Conservation (phyloP, 2,797 vertebrate genomes). For the Spea hammondii region DNA sequence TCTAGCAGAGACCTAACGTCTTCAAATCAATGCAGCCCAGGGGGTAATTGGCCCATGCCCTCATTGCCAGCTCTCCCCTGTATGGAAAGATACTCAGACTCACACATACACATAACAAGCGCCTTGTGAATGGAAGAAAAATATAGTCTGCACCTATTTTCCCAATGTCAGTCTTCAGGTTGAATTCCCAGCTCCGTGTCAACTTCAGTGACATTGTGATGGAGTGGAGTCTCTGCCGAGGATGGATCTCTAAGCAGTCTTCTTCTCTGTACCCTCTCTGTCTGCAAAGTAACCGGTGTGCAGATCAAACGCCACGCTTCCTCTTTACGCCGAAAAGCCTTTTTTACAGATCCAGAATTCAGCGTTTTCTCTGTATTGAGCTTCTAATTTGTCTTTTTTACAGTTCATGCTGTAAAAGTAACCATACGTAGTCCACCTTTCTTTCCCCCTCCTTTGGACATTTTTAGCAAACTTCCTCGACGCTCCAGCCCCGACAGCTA, state of each 20-base stretch:
- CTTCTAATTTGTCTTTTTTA: not conserved
- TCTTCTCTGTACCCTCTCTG: conserved; percentile 26
- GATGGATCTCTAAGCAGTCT: not conserved
- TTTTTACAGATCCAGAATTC: not conserved
- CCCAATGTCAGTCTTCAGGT: conserved; percentile 77
- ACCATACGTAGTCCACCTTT: not conserved
- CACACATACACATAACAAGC: too few relatives aligned
- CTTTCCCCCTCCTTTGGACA: not conserved
- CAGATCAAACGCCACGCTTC: conserved; percentile 2
- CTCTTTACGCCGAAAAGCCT: conserved; percentile 10
- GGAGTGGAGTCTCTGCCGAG: not conserved
- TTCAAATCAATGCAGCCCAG: too few relatives aligned
- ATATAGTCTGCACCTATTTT: conserved; percentile 79
- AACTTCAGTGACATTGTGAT: conserved; percentile 88
- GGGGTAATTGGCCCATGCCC: too few relatives aligned
- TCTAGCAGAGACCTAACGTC: too few relatives aligned
- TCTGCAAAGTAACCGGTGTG: conserved; percentile 7
- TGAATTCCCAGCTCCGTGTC: conserved; percentile 92
- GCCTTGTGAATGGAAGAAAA: not conserved
- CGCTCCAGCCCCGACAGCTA: conserved; percentile 1
- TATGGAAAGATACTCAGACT: too few relatives aligned
- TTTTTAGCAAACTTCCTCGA: not conserved
- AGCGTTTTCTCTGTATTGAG: not conserved
- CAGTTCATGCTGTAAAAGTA: not conserved
- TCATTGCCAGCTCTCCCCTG: too few relatives aligned